Percentiles rank a stretch among this genome's conserved stretches.
Evolutionary conservation across 92 coral and sea anemone species (phyloP).

Genomic region (Umimayanthus kanabou): DNA sequence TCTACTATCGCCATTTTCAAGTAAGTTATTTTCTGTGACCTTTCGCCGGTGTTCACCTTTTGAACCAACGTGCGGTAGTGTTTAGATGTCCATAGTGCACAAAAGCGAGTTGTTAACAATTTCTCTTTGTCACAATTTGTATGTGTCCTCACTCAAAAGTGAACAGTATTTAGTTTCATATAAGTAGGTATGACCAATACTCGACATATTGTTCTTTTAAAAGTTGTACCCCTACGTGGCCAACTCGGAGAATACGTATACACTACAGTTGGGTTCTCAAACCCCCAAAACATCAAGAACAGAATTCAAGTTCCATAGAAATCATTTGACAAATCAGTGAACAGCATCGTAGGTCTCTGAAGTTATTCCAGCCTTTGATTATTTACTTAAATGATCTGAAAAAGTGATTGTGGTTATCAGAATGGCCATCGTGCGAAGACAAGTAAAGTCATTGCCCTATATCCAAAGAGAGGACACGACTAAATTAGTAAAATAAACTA

Average conservation of each 20-base stretch:
- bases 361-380: not conserved
- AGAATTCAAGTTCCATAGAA: not conserved
- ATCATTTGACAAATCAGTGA: too few species aligned
- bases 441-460: not conserved
- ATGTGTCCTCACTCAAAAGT: not conserved
- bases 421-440: not conserved
- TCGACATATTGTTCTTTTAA: not conserved
- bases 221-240: not conserved
- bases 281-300: not conserved
- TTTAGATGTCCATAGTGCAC: not conserved
- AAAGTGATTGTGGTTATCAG: not conserved
- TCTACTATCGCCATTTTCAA: constrained; percentile 11
- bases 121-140: not conserved
- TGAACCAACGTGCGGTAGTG: not conserved
- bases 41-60: not conserved
- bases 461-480: not conserved
- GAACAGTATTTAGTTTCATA: constrained; percentile 19
- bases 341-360: not conserved
- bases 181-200: not conserved
- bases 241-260: not conserved
- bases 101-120: constrained; percentile 14
- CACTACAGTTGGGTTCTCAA: not conserved
- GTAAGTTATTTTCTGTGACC: constrained; percentile 15
- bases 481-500: not conserved
- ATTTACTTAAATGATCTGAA: not conserved